phyloP scores from a whole-genome alignment of 2,888 invertebrate species.

The Laothoe populi region DNA sequence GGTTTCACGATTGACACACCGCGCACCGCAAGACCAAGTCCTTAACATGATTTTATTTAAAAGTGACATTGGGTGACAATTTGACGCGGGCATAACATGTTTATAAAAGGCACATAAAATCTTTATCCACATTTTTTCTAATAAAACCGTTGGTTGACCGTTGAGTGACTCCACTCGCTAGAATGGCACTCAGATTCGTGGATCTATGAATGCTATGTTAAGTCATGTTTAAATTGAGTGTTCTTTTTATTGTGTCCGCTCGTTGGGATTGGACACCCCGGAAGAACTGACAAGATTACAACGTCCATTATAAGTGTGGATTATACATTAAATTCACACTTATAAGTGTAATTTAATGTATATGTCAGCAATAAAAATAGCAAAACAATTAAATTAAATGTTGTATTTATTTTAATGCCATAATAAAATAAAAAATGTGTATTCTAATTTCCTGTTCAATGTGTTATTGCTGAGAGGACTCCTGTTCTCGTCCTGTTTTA shows the following conservation, averaged over 20 bases:
- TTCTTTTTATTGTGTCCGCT: slow-evolving; percentile 56
- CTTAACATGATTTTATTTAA: slow-evolving; percentile 37
- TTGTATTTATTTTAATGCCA: no score
- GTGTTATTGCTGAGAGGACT: no score
- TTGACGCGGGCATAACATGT: slow-evolving; percentile 63
- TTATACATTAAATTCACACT: slow-evolving; percentile 4
- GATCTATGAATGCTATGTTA: slow-evolving; percentile 59
- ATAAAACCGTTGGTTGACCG: slow-evolving; percentile 73
- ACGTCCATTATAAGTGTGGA: slow-evolving; percentile 20
- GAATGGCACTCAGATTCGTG: slow-evolving; percentile 57
- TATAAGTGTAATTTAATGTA: no score
- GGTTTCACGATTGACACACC: slow-evolving; percentile 15
- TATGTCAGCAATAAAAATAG: not conserved
- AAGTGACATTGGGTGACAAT: slow-evolving; percentile 47
- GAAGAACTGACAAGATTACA: slow-evolving; percentile 17
- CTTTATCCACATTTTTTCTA: slow-evolving; percentile 56
- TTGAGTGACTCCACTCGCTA: slow-evolving; percentile 72
- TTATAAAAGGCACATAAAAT: slow-evolving; percentile 55
- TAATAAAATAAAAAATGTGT: no score
- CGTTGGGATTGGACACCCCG: slow-evolving; percentile 37
- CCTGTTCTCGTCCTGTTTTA: no score
- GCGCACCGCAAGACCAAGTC: slow-evolving; percentile 21
- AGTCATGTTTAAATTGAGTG: slow-evolving; percentile 61
- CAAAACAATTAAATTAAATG: not conserved
- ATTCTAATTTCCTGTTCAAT: no score